Conservation (phyloP, 2,888 invertebrate species). For the Rhagonycha fulva region DNA sequence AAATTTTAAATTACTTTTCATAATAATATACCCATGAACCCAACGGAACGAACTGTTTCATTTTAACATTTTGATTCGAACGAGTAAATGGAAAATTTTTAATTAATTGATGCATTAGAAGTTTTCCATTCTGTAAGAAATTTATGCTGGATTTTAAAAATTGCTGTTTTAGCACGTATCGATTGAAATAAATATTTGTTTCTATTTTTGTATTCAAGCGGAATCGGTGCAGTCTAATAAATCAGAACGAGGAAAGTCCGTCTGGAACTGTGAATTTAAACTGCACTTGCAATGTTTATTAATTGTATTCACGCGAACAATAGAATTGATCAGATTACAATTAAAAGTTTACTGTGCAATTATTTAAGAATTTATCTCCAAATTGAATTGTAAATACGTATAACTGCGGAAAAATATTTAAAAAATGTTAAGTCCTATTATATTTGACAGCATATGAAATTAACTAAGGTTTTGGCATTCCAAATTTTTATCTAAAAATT, state of each 20-base stretch:
- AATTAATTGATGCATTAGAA: conserved; percentile 27
- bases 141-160: conserved; percentile 29
- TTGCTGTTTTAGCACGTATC: conserved; percentile 37
- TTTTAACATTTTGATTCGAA: background rate
- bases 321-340: background rate
- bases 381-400: background rate
- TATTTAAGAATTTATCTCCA: background rate
- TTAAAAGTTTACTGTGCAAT: background rate
- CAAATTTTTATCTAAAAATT: background rate
- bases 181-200: conserved; percentile 36
- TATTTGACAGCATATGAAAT: background rate
- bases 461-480: background rate
- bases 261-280: conserved; percentile 46
- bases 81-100: conserved; percentile 10
- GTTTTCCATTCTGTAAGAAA: conserved; percentile 16
- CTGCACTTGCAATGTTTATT: conserved; percentile 48
- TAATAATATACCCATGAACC: background rate
- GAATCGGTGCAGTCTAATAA: conserved; percentile 51
- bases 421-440: background rate
- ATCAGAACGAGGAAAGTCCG: conserved; percentile 45
- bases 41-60: too few species aligned
- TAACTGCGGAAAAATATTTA: background rate
- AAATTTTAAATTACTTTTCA: background rate
- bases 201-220: conserved; percentile 40
- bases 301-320: conserved; percentile 49